These are phyloP conservation scores for Pseudomyrmex pallidus DNA, from an alignment of 1,140 invertebrate genomes.

Conservation along the genomic window DNA sequence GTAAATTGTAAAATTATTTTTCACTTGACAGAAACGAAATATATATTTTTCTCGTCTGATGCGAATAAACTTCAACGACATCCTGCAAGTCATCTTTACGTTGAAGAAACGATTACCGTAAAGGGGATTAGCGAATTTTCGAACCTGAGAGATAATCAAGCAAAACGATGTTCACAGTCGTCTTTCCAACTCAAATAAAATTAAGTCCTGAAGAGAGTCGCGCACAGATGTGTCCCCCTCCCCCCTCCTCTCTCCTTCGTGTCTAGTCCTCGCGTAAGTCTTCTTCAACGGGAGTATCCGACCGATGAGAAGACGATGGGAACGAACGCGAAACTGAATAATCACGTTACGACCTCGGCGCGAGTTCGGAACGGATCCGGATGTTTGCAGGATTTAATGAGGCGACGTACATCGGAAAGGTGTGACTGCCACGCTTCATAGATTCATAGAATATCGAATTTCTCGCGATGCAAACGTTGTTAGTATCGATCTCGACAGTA, in stretches of 20 bases:
- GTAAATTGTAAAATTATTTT: background rate
- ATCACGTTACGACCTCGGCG: conserved; percentile 55
- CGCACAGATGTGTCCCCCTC: conserved; percentile 39
- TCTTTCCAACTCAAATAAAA: conserved; percentile 57
- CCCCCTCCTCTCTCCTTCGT: conserved; percentile 20
- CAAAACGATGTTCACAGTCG: conserved; percentile 48
- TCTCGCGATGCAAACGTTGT: background rate
- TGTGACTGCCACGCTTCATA: background rate
- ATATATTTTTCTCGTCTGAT: background rate
- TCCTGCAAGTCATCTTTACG: conserved; percentile 9
- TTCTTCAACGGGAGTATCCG: conserved; percentile 34
- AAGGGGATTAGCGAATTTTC: conserved; percentile 46
- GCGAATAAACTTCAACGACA: background rate
- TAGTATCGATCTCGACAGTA: background rate
- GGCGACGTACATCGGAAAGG: conserved; percentile 10
- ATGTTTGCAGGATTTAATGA: conserved; percentile 54
- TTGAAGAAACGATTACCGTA: conserved; percentile 43
- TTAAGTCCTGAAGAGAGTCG: conserved; percentile 61
- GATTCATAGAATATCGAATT: background rate
- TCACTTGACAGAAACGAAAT: too few relatives aligned
- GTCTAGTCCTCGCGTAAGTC: conserved; percentile 41
- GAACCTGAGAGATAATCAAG: conserved; percentile 43
- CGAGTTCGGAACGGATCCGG: conserved; percentile 37
- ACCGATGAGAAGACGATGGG: conserved; percentile 22
- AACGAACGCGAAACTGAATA: conserved; percentile 61